A percentile compares a stretch with the other conserved stretches of the same genome.
Conservation (phyloP, 1,140 invertebrate species). For the Drosophila setifemur region DNA sequence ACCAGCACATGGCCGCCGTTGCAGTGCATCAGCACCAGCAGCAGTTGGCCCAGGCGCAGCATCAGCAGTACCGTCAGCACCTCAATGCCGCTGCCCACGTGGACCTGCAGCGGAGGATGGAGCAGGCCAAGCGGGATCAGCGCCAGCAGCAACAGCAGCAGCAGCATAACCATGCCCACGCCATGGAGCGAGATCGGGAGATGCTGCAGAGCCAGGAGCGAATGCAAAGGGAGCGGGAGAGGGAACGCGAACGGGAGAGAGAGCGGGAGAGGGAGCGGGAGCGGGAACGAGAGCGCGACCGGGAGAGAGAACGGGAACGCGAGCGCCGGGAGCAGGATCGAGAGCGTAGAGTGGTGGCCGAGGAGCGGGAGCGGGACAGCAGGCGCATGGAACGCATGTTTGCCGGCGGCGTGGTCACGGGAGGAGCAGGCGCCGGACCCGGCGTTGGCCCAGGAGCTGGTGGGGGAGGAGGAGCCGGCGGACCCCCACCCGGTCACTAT, state of each 20-base stretch:
- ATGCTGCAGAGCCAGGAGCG: conserved; percentile 55
- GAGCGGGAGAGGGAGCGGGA: conserved; percentile 80
- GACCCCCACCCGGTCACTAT: conserved; percentile 57
- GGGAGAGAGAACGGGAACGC: conserved; percentile 70
- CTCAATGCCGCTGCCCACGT: conserved; percentile 40
- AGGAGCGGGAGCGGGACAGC: conserved; percentile 73
- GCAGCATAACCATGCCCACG: conserved; percentile 50
- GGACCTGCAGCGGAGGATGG: conserved; percentile 63
- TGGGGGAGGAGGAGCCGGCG: conserved; percentile 24
- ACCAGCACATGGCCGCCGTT: conserved; percentile 82
- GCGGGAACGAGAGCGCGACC: conserved; percentile 66
- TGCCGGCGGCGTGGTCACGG: conserved; percentile 38
- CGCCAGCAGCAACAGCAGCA: conserved; percentile 46
- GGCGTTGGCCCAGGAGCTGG: no score
- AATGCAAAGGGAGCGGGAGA: conserved; percentile 77
- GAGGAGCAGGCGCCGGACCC: conserved; percentile 21
- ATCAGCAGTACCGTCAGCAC: conserved; percentile 72
- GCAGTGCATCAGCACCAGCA: conserved; percentile 57
- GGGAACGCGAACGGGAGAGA: conserved; percentile 67
- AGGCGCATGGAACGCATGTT: conserved; percentile 71
- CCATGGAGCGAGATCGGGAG: conserved; percentile 61
- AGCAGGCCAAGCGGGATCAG: conserved; percentile 64
- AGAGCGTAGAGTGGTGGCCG: conserved; percentile 37
- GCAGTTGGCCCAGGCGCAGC: conserved; percentile 56
- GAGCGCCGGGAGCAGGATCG: conserved; percentile 80